Percentiles rank a stretch among this genome's conserved stretches.
phyloP scores from a whole-genome alignment of 2,888 invertebrate genomes.

The Phyto melanocephala region DNA sequence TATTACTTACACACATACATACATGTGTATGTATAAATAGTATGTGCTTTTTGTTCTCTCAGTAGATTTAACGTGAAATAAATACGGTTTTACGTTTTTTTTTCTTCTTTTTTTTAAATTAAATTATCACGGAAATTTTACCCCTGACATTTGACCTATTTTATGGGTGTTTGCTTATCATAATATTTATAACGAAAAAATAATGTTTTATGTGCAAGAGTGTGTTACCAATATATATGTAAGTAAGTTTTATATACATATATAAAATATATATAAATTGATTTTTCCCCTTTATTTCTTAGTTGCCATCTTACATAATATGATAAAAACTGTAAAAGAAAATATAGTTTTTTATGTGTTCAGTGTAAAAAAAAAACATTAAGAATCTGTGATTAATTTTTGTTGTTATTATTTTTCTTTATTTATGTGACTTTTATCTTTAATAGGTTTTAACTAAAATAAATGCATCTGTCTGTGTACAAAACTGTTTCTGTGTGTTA shows the following conservation, averaged over 20 bases:
- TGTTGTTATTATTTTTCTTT: conserved; percentile 21
- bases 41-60: neutral
- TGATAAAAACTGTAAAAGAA: neutral
- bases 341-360: neutral
- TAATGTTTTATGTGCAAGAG: neutral
- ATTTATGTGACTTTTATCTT: conserved; percentile 36
- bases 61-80: conserved; percentile 1
- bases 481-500: neutral
- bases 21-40: neutral
- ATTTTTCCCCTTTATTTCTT: no score
- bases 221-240: neutral
- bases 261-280: neutral
- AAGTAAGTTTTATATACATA: no score
- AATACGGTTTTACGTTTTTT: conserved; percentile 16
- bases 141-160: conserved; percentile 61
- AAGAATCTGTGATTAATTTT: conserved; percentile 48
- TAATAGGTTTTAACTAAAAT: conserved; percentile 51
- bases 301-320: conserved; percentile 5
- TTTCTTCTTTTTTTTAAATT: conserved; percentile 29
- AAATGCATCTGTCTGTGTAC: conserved; percentile 12
- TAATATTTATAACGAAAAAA: conserved; percentile 41
- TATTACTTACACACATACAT: neutral
- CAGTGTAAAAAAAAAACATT: neutral
- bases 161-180: conserved; percentile 52
- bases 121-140: conserved; percentile 45